Base-by-base conservation (phyloP, 1,140 invertebrate species). In the Trissolcus basalis region DNA sequence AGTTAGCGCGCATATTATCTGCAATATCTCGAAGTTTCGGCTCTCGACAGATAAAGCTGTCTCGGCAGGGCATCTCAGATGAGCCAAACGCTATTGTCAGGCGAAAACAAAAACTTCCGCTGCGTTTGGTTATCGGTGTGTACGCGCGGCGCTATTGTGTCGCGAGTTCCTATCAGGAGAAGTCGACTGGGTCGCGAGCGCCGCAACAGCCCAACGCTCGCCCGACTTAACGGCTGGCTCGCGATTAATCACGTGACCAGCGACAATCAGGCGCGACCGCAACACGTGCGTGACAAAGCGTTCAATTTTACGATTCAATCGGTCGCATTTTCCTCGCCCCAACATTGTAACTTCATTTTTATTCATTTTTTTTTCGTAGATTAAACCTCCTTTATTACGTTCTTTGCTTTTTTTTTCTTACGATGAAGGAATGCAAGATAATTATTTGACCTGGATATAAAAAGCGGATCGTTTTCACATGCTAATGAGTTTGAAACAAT, bases 1-100 rank as follows among this genome's bases (percentile, higher is more conserved):
- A n/a, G 49, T 47, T 60, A 59, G 53, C 47, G 49, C 56, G 50
- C 48, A 48, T 60, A 27, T n/a, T 69, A 69, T 69, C 65, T 60
- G 50, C 43, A 48, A 60, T 47, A 47, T 60, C 65, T 50, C 33
- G 27, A 0, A 14, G 56, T 45, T 53, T 15, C 13, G 43, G 33
- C 43, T 43, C 10, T 51, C 44, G 9, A 32, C 55, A 44, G 55
- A 58, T 56, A 67, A 33, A n/a, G 36, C 9, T n/a, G 9, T 39
- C 36, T 27, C 19, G 19, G 19, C 6, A 3, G 6, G 36, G 3
- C 36, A 39, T 39, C n/a, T 39, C n/a, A 9, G 33, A 6, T 5
- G 33, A 10, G 33, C 33, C 10, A 39, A 39, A 39, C 36, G 36
- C 2, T 11, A 4, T n/a, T 2, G 9, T 4, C 15, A 15, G 15